Percentiles rank a stretch among this genome's conserved stretches.
These are phyloP conservation scores for Gymnoscopelus microlampas DNA, from an alignment of 2,797 vertebrate genomes.

Conservation along the genomic window DNA sequence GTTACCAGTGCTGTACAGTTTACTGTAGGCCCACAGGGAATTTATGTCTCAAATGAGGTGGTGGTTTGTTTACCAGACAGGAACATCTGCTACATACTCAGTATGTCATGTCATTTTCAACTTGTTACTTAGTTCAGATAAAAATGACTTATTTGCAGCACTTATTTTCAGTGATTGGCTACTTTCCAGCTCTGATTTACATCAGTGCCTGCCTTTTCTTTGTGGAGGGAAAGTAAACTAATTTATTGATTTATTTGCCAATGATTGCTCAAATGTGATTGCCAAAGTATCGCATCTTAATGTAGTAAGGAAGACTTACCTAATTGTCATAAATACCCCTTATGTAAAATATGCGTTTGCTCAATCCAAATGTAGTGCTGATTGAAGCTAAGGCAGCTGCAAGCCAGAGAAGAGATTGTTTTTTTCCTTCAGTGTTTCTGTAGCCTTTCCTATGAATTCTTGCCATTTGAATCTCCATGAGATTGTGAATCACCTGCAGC, in stretches of 20 bases:
- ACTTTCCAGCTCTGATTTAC: background rate
- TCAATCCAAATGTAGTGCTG: conserved; percentile 58
- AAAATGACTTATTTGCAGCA: conserved; percentile 30
- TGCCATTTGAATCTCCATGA: conserved; percentile 44
- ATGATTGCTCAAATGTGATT: background rate
- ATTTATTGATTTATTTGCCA: background rate
- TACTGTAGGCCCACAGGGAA: conserved; percentile 54
- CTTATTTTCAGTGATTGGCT: conserved; percentile 7
- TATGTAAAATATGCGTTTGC: conserved; percentile 44
- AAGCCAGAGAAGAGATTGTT: conserved; percentile 50
- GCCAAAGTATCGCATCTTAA: conserved; percentile 25
- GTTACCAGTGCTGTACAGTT: conserved; percentile 51
- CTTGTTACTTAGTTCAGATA: conserved; percentile 49
- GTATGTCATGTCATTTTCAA: conserved; percentile 48
- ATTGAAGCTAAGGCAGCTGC: conserved; percentile 48
- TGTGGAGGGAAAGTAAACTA: background rate
- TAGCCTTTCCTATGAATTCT: conserved; percentile 52
- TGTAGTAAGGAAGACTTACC: conserved; percentile 30
- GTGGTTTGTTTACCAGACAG: background rate
- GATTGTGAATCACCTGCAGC: conserved; percentile 62
- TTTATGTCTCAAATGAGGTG: too few relatives aligned
- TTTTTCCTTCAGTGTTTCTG: conserved; percentile 47
- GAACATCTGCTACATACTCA: too few relatives aligned
- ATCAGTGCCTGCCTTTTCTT: background rate
- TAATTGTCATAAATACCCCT: conserved; percentile 37